phyloP scores from a whole-genome alignment of 2,888 invertebrate species.

The Drosophila monieri region DNA sequence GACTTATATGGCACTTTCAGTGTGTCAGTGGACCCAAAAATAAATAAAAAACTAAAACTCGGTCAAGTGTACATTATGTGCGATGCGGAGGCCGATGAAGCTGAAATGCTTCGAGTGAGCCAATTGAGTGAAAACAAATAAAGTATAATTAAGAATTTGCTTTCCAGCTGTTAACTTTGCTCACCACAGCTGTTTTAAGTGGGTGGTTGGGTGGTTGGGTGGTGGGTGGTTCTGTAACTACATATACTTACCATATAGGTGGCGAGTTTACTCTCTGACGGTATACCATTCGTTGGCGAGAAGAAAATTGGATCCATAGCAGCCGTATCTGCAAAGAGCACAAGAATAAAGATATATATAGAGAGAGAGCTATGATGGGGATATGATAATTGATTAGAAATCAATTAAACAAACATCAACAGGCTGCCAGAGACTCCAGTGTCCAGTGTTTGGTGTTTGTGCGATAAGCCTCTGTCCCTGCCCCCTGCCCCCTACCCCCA shows the following conservation, averaged over 20 bases:
- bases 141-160: slow-evolving; percentile 61
- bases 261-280: slow-evolving; percentile 93
- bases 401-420: slow-evolving; percentile 74
- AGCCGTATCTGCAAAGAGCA: slow-evolving; percentile 80
- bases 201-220: not conserved
- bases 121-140: slow-evolving; percentile 70
- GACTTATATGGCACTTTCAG: slow-evolving; percentile 29
- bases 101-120: slow-evolving; percentile 54
- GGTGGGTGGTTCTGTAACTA: not conserved
- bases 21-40: slow-evolving; percentile 38
- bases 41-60: slow-evolving; percentile 53
- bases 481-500: not conserved
- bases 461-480: not conserved
- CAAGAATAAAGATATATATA: slow-evolving; percentile 24
- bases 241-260: slow-evolving; percentile 91
- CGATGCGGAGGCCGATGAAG: slow-evolving; percentile 47
- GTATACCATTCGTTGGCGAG: slow-evolving; percentile 89
- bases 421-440: slow-evolving; percentile 18
- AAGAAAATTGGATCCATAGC: slow-evolving; percentile 91
- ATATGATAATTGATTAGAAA: slow-evolving; percentile 67
- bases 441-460: not conserved
- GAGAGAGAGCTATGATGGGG: slow-evolving; percentile 6
- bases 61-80: slow-evolving; percentile 65
- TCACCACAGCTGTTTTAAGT: slow-evolving; percentile 37
- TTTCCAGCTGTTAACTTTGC: slow-evolving; percentile 24